Percentiles rank a stretch among this genome's conserved stretches.
phyloP scores from a whole-genome alignment of 2,888 invertebrate genomes.

The Micropterix aruncella region DNA sequence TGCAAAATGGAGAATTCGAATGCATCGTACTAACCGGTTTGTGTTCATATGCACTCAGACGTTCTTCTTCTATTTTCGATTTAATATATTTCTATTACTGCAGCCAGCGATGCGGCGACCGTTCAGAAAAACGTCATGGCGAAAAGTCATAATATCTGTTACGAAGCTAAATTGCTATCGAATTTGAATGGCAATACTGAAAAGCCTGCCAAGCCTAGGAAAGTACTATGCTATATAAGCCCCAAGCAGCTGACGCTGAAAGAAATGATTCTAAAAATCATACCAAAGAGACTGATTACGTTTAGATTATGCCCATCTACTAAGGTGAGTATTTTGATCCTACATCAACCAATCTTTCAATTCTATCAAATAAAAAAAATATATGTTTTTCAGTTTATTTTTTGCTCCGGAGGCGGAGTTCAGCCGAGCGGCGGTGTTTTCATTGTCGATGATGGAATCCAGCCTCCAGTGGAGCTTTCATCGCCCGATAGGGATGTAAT shows the following conservation, averaged over 20 bases:
- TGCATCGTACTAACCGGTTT: conserved; percentile 81
- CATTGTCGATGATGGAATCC: conserved; percentile 82
- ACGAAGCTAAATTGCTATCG: conserved; percentile 66
- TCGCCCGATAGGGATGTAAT: conserved; percentile 80
- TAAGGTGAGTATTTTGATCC: conserved; percentile 49
- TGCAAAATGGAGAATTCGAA: conserved; percentile 85
- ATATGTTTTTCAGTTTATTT: conserved; percentile 9
- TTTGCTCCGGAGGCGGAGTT: conserved; percentile 13
- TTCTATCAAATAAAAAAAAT: background rate
- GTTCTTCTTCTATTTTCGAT: too few species aligned
- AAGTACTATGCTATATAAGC: conserved; percentile 80
- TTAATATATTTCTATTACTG: background rate
- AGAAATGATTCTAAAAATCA: conserved; percentile 85
- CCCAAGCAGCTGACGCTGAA: conserved; percentile 84
- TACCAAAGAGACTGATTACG: conserved; percentile 81
- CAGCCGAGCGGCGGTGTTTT: conserved; percentile 40
- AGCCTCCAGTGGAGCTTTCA: conserved; percentile 70
- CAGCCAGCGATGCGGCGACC: conserved; percentile 64
- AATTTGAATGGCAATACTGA: conserved; percentile 23
- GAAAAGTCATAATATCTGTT: conserved; percentile 74
- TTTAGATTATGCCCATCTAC: conserved; percentile 90
- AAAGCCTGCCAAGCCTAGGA: conserved; percentile 58
- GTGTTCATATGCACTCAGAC: too few species aligned
- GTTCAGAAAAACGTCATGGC: conserved; percentile 80
- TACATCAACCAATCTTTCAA: too few species aligned